phyloP scores from a whole-genome alignment of 1,140 invertebrate genomes.

The Daktulosphaira vitifoliae region DNA sequence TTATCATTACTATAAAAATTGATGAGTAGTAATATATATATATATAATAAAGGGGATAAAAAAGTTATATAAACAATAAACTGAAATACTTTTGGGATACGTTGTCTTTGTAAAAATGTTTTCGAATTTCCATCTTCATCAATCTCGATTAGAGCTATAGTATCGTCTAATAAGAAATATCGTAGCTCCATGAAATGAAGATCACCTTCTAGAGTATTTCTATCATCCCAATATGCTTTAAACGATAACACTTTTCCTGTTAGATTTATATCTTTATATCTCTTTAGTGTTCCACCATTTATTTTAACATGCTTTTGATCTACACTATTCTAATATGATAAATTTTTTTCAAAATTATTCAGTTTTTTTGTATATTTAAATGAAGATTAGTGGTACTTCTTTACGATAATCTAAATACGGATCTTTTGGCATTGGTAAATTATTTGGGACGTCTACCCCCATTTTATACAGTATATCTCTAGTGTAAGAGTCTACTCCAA shows the following conservation, averaged over 20 bases:
- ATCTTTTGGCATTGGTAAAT: not conserved
- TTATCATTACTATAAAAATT: too few species aligned
- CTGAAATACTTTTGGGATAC: not conserved
- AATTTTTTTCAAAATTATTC: too few species aligned
- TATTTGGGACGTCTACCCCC: not conserved
- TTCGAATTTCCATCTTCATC: not conserved
- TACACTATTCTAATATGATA: too few species aligned
- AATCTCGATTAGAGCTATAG: not conserved
- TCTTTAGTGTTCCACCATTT: too few species aligned
- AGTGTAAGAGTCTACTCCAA: not conserved
- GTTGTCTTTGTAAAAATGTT: not conserved
- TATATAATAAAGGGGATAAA: too few species aligned
- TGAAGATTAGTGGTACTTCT: not conserved
- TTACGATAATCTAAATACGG: constrained; percentile 3
- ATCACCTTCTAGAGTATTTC: not conserved
- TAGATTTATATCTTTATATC: too few species aligned
- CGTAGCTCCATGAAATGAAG: constrained; percentile 6
- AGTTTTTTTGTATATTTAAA: too few species aligned
- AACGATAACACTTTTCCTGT: not conserved
- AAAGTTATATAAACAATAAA: too few species aligned
- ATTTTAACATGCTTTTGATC: not conserved
- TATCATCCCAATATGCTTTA: constrained; percentile 18
- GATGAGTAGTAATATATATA: too few species aligned
- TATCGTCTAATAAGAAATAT: not conserved
- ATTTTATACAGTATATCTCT: constrained; percentile 10